Conservation (phyloP, 2,797 vertebrate genomes). For the Chaetophractus vellerosus region DNA sequence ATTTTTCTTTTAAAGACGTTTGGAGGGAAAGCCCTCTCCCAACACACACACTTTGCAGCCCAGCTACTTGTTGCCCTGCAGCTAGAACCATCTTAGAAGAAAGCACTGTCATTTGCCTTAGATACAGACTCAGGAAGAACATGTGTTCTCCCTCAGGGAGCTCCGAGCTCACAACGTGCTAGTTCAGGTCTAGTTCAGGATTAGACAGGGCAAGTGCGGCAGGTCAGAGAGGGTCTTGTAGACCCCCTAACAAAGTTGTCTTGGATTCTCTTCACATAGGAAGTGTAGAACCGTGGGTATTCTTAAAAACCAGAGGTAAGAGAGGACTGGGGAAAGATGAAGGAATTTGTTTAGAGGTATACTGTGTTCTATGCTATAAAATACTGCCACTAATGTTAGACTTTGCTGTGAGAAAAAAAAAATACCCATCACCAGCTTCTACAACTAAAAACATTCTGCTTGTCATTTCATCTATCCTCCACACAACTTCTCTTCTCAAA, state of each 20-base stretch:
- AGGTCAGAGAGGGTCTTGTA: constrained; percentile 23
- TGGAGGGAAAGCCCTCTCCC: neutral
- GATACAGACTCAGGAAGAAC: neutral
- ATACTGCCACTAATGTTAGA: constrained; percentile 70
- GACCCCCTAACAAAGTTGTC: neutral
- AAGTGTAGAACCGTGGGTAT: neutral
- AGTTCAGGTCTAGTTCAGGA: neutral
- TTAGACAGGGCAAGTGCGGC: neutral
- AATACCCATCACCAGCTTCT: no score
- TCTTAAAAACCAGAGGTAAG: constrained; percentile 47
- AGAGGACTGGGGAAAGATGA: constrained; percentile 47
- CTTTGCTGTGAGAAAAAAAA: no score
- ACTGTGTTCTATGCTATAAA: constrained; percentile 75
- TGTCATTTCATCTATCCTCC: no score
- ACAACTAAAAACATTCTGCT: no score
- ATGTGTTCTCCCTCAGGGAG: neutral
- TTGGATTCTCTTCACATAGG: neutral
- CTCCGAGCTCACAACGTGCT: constrained; percentile 27
- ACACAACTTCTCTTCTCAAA: no score
- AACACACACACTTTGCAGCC: neutral
- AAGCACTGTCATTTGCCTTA: constrained; percentile 33
- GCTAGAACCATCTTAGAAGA: constrained; percentile 56
- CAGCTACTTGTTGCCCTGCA: neutral
- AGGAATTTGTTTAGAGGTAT: constrained; percentile 77
- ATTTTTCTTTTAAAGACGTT: constrained; percentile 50